Evolutionary conservation across 2,888 invertebrate genomes (phyloP).

Genomic region (Metellina segmentata): DNA sequence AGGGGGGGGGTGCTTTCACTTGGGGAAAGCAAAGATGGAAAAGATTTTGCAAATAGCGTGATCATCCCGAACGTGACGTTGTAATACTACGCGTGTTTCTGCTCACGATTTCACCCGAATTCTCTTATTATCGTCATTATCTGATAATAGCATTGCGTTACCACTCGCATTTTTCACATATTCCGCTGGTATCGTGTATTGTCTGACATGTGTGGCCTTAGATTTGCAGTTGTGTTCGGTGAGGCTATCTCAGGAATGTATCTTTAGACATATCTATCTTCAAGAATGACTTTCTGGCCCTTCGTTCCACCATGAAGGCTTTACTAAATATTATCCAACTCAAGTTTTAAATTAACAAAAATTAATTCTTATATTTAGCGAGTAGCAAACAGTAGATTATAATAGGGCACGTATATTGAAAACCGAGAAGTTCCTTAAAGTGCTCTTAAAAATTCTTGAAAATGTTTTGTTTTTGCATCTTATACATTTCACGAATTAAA

Average conservation of each 20-base stretch:
- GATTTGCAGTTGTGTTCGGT: slow-evolving; percentile 67
- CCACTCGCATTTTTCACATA: slow-evolving; percentile 74
- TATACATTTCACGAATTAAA: no score
- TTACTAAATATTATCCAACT: neutral
- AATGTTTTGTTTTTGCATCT: no score
- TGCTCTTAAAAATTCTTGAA: no score
- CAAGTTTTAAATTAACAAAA: neutral
- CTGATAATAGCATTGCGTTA: slow-evolving; percentile 73
- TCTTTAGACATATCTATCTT: slow-evolving; percentile 61
- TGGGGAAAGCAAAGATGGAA: slow-evolving; percentile 22
- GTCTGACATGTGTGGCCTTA: slow-evolving; percentile 70
- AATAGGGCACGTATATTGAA: no score
- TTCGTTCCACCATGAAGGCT: neutral
- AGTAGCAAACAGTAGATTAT: no score
- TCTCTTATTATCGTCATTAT: slow-evolving; percentile 72
- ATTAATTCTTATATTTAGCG: no score
- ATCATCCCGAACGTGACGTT: slow-evolving; percentile 71
- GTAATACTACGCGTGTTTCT: slow-evolving; percentile 47
- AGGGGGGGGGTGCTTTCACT: neutral
- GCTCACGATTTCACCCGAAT: slow-evolving; percentile 72
- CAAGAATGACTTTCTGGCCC: slow-evolving; percentile 22
- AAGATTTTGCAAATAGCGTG: slow-evolving; percentile 68
- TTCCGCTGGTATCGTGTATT: slow-evolving; percentile 66
- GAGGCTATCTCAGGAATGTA: slow-evolving; percentile 67
- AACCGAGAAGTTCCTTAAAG: no score